phyloP scores from a whole-genome alignment of 2,888 invertebrate genomes.

The Nebria salina region DNA sequence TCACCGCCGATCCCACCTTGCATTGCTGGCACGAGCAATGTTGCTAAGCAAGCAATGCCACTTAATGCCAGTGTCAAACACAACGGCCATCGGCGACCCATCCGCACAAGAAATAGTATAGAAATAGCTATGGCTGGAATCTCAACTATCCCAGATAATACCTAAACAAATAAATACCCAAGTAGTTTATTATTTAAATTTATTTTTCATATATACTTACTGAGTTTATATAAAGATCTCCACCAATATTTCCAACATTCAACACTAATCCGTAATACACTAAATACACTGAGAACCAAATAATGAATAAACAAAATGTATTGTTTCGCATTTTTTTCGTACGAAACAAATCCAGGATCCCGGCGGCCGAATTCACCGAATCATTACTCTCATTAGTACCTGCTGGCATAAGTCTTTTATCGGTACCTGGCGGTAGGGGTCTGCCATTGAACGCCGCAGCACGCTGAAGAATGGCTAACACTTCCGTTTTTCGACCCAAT shows the following conservation, averaged over 20 bases:
- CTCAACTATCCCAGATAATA: slow-evolving; percentile 78
- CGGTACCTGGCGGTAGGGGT: slow-evolving; percentile 73
- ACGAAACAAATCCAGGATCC: slow-evolving; percentile 73
- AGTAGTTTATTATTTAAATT: neutral
- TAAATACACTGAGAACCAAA: slow-evolving; percentile 82
- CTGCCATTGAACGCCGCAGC: slow-evolving; percentile 74
- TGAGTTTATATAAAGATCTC: slow-evolving; percentile 78
- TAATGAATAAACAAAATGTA: slow-evolving; percentile 75
- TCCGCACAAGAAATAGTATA: slow-evolving; percentile 77
- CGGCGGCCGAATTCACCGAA: slow-evolving; percentile 60
- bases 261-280: slow-evolving; percentile 81
- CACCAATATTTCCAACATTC: slow-evolving; percentile 78
- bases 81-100: slow-evolving; percentile 78
- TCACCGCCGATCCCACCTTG: slow-evolving; percentile 60
- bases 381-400: slow-evolving; percentile 59
- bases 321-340: slow-evolving; percentile 72
- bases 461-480: slow-evolving; percentile 71
- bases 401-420: slow-evolving; percentile 71
- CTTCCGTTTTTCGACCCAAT: slow-evolving; percentile 76
- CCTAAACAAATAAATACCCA: slow-evolving; percentile 56
- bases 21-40: slow-evolving; percentile 64
- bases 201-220: slow-evolving; percentile 61
- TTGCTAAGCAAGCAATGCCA: slow-evolving; percentile 74
- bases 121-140: slow-evolving; percentile 81
- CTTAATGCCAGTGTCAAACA: slow-evolving; percentile 74